Evolutionary conservation across 2,888 invertebrate species (phyloP), one percentile per base, ranked within the genome.

Genomic region (Boloria euphrosyne): DNA sequence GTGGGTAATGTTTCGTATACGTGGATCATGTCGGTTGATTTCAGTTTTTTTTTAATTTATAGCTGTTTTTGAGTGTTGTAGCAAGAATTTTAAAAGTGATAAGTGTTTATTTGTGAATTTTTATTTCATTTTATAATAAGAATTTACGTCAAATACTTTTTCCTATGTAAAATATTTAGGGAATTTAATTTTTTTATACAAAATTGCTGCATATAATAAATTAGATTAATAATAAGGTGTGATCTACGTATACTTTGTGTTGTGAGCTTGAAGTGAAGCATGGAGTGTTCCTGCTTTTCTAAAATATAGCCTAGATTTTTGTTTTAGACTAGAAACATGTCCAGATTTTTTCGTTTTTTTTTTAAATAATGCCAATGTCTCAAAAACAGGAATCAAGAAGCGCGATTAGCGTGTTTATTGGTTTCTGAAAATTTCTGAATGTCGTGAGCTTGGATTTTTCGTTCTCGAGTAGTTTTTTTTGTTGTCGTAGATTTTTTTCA

Each of bases 381-480:
- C 63, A 14, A 10, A 10, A 52, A 31, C 59, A 49, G 47, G 59
- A 49, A 38, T 38, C 59, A 59, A 59, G 47, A 59, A 50, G 31
- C 16, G 13, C 38, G 59, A 50, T 31, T 59, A 59, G 57, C 57
- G 46, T 14, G 44, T n/a, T 57, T 57, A 57, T 57, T 47, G 55
- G 22, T 43, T 57, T 57, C 57, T 63, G 57, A 43, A 27, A 31
- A 59, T 17, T 46, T 54, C 44, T 65, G 65, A 62, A 62, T 68
- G 65, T 62, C 62, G 55, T 67, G 53, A 38, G 67, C 64, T 57
- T 66, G 51, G 50, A 65, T 50, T 62, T 68, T 62, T 38, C 44
- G 50, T 66, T 62, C 52, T 61, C 51, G 43, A 63, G 60, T 69
- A 63, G 68, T 53, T 43, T 62, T 73, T 75, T 79, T 81, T 74